Conservation (phyloP, 2,797 vertebrate genomes). For the Morus bassanus region DNA sequence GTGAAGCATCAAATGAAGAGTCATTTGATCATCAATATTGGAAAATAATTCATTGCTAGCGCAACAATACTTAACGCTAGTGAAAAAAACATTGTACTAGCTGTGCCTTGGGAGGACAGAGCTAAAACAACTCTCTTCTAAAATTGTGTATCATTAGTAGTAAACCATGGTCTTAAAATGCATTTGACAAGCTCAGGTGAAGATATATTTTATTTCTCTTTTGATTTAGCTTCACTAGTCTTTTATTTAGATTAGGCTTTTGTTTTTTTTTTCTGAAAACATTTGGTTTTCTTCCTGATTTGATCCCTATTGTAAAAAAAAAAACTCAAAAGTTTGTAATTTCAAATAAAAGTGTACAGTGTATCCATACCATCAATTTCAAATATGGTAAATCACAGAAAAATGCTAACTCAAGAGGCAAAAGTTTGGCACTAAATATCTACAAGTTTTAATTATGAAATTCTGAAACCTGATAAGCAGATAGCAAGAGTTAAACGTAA, state of each 20-base stretch:
- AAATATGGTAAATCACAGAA: neutral
- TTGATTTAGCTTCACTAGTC: neutral
- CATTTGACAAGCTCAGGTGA: neutral
- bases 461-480: neutral
- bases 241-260: neutral
- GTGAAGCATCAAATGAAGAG: neutral
- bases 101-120: neutral
- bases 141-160: neutral
- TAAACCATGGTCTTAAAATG: neutral
- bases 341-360: neutral
- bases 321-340: neutral
- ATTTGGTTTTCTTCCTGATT: neutral
- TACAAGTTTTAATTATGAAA: neutral
- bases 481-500: neutral
- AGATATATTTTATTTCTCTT: neutral
- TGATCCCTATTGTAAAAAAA: neutral
- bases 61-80: neutral
- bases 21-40: neutral
- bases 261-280: neutral
- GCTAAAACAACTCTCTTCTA: neutral
- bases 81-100: neutral
- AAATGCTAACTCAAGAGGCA: neutral
- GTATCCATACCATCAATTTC: neutral
- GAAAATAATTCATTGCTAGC: neutral
- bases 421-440: neutral